phyloP scores from a whole-genome alignment of 1,140 invertebrate genomes.

The Drosophila subpulchrella region DNA sequence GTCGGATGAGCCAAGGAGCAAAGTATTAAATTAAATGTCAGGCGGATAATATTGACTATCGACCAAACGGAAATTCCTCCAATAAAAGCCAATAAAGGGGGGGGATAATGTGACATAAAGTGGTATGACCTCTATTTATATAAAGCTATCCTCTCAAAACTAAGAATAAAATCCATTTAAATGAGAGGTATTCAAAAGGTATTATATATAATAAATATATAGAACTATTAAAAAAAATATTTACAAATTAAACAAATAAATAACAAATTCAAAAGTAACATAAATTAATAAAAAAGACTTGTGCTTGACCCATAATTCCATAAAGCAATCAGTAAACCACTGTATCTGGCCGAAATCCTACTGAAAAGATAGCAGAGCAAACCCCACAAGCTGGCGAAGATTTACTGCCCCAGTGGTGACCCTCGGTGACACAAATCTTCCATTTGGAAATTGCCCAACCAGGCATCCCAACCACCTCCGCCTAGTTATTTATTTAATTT shows the following conservation, averaged over 20 bases:
- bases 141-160: no score
- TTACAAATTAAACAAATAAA: background rate
- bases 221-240: no score
- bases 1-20: conserved; percentile 10
- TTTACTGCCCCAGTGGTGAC: conserved; percentile 19
- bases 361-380: background rate
- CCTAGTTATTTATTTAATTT: conserved; percentile 47
- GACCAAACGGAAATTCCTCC: conserved; percentile 25
- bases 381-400: conserved; percentile 15
- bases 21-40: conserved; percentile 41
- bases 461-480: background rate
- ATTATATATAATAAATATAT: no score
- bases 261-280: background rate
- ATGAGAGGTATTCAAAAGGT: no score
- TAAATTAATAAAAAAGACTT: background rate
- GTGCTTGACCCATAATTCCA: background rate
- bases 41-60: conserved; percentile 33
- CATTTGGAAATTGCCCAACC: conserved; percentile 28
- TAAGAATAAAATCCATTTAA: no score
- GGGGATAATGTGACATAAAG: background rate
- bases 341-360: background rate
- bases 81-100: background rate
- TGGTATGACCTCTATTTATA: background rate
- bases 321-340: background rate
- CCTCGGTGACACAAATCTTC: conserved; percentile 10